These are phyloP conservation scores for Papilio polytes DNA, from an alignment of 1,140 invertebrate species.

Conservation along the genomic window DNA sequence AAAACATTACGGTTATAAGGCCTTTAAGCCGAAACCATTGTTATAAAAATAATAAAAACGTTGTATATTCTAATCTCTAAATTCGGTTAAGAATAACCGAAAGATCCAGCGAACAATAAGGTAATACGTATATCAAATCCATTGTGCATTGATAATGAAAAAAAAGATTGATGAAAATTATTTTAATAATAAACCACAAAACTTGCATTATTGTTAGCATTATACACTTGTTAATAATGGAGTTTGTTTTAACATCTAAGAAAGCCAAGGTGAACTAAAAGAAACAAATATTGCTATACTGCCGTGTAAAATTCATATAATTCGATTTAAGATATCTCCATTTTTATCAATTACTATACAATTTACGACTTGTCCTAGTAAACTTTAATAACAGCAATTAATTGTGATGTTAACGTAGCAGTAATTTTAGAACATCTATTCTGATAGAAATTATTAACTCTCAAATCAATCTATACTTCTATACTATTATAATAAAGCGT, in stretches of 20 bases:
- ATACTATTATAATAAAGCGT: too few species aligned
- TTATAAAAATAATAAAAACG: background rate
- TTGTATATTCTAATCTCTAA: background rate
- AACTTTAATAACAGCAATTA: background rate
- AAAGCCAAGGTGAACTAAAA: background rate
- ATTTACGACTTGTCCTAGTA: background rate
- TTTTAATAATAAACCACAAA: background rate
- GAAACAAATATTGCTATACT: background rate
- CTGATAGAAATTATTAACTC: background rate
- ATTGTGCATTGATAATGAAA: slow-evolving; percentile 23
- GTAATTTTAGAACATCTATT: background rate
- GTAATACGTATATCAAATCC: background rate
- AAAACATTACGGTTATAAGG: background rate
- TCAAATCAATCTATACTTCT: too few species aligned
- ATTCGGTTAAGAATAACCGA: background rate
- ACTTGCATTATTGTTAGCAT: background rate
- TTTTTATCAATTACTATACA: background rate
- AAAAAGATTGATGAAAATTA: background rate
- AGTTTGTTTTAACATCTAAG: slow-evolving; percentile 20
- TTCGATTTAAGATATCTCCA: background rate
- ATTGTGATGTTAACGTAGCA: background rate
- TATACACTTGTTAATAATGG: background rate
- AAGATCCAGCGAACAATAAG: background rate
- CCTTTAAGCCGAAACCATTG: background rate
- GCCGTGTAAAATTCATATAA: background rate